Percentiles rank a stretch among this genome's conserved stretches.
Evolutionary conservation across 1,140 invertebrate species (phyloP).

Genomic region (Pteromalus puparum): DNA sequence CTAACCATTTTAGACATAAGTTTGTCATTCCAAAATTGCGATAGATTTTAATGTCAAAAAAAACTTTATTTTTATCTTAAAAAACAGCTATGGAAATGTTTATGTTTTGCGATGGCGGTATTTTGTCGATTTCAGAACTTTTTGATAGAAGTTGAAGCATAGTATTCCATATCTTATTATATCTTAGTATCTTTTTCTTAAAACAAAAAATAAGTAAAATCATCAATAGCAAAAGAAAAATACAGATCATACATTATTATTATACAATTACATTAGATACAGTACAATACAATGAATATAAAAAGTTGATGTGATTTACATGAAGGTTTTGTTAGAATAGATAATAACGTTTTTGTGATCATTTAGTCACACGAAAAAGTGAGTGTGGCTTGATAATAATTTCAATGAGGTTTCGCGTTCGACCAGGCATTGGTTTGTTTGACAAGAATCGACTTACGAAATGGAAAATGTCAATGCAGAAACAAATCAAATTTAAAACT

Average conservation of each 20-base stretch:
- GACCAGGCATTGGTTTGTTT: no score
- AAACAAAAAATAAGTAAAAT: not conserved
- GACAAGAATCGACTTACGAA: no score
- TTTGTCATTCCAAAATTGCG: no score
- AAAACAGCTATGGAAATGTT: not conserved
- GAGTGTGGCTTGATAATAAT: not conserved
- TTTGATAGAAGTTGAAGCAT: conserved; percentile 21
- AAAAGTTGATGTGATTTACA: not conserved
- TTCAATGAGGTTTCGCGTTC: not conserved
- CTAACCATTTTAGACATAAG: no score
- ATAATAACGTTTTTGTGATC: not conserved
- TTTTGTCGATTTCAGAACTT: not conserved
- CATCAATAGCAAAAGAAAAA: not conserved
- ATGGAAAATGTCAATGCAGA: not conserved
- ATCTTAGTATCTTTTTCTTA: not conserved
- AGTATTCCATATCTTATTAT: not conserved
- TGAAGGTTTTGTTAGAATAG: not conserved
- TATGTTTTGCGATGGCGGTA: not conserved
- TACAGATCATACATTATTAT: not conserved
- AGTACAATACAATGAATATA: conserved; percentile 26
- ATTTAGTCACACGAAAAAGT: not conserved
- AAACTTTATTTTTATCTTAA: not conserved
- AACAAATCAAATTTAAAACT: not conserved
- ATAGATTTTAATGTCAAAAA: not conserved
- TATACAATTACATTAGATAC: not conserved